Evolutionary conservation across 2,888 invertebrate genomes (phyloP).

Genomic region (Agrochola lota): DNA sequence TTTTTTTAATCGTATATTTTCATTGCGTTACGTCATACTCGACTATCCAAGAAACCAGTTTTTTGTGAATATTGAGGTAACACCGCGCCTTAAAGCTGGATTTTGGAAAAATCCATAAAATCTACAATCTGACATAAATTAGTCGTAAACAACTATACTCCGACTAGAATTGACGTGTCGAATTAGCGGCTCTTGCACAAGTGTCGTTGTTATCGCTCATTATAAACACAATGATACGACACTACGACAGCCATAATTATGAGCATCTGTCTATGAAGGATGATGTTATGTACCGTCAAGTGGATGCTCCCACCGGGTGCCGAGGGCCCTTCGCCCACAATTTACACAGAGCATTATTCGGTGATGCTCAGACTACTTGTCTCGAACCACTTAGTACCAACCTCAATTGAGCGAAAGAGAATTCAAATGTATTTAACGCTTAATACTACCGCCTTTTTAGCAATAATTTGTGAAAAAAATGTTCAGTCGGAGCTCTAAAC

Average conservation of each 20-base stretch:
- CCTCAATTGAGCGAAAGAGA: conserved; percentile 64
- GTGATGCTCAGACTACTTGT: conserved; percentile 78
- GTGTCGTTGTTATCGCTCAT: conserved; percentile 43
- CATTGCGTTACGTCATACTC: too few species aligned
- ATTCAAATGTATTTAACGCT: conserved; percentile 66
- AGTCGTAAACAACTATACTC: not conserved
- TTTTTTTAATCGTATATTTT: too few species aligned
- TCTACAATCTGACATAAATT: not conserved
- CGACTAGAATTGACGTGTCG: conserved; percentile 18
- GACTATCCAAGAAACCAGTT: too few species aligned
- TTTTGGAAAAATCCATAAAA: too few species aligned
- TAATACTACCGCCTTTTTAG: conserved; percentile 51
- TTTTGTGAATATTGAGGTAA: too few species aligned
- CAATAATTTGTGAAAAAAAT: conserved; percentile 58
- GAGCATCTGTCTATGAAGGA: conserved; percentile 69
- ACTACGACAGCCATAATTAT: conserved; percentile 65
- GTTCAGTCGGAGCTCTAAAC: conserved; percentile 44
- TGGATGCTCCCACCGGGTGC: conserved; percentile 65
- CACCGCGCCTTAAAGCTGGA: too few species aligned
- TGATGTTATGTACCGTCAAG: conserved; percentile 67
- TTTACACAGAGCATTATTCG: conserved; percentile 79
- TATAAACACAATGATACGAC: conserved; percentile 55
- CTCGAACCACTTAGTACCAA: conserved; percentile 74
- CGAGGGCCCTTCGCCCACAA: conserved; percentile 73
- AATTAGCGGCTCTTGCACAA: conserved; percentile 22